phyloP scores from a whole-genome alignment of 2,888 invertebrate genomes.

The Drosophila mimetica region DNA sequence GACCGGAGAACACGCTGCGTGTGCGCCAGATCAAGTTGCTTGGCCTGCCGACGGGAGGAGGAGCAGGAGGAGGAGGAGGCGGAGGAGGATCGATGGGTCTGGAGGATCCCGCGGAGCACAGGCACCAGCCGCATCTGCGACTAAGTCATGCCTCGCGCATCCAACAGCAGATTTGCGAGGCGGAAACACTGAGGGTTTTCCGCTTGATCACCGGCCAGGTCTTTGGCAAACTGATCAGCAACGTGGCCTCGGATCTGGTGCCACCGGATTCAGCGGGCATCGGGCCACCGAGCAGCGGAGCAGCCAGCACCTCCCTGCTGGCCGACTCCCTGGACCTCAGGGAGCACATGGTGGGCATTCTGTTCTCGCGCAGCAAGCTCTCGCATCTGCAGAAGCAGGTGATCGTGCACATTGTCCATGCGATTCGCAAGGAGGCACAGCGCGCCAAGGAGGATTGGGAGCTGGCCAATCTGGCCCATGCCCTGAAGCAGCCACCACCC shows the following conservation, averaged over 20 bases:
- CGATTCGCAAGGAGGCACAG: conserved; percentile 94
- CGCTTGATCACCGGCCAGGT: conserved; percentile 93
- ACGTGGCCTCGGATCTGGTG: conserved; percentile 80
- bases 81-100: conserved; percentile 33
- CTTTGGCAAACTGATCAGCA: conserved; percentile 93
- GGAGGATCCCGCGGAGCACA: conserved; percentile 3
- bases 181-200: conserved; percentile 96
- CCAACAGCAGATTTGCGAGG: conserved; percentile 94
- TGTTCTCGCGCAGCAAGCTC: conserved; percentile 96
- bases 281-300: conserved; percentile 3
- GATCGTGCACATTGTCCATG: conserved; percentile 94
- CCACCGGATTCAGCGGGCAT: conserved; percentile 33
- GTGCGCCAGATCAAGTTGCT: conserved; percentile 92
- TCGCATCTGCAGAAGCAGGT: conserved; percentile 97
- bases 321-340: conserved; percentile 89
- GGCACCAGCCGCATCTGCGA: conserved; percentile 72
- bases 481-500: conserved; percentile 69
- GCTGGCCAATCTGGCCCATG: conserved; percentile 84
- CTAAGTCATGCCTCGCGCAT: conserved; percentile 85
- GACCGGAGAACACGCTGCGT: conserved; percentile 95
- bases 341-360: conserved; percentile 98
- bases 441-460: conserved; percentile 97
- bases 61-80: conserved; percentile 2
- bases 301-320: conserved; percentile 72
- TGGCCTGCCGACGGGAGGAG: conserved; percentile 85